Base-by-base conservation (phyloP, 2,797 vertebrate genomes). In the Pithecia hirsuta region DNA sequence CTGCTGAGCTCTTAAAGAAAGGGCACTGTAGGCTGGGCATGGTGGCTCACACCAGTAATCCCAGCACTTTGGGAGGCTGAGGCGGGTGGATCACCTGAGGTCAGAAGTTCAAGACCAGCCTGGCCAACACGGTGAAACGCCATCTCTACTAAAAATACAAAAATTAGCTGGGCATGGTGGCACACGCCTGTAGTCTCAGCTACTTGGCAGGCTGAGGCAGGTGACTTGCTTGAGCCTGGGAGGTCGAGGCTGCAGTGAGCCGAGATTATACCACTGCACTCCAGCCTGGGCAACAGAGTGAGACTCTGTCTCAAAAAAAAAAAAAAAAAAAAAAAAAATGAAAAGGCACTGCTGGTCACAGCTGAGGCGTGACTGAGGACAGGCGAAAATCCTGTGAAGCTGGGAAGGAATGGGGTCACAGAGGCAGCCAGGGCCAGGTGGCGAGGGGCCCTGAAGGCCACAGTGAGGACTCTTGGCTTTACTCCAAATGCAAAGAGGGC, bases 331-430 rank as follows among this genome's bases (percentile, higher is more conserved):
- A 61, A 70, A n/a, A 36, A 8, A 70, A 26, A 39, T 20, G 85
- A 72, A 72, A 39, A 24, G 50, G 30, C 7, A 26, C 48, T 80
- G 15, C 61, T 30, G 5, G 33, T 28, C 2, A 2, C 13, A 5
- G 1, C 15, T 36, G 41, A 4, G 20, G 72, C 4, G 2, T 24
- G 57, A n/a, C 7, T 0, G 0, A 50, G 72, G 33, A 22, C 24
- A 55, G 9, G n/a, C 1, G 0, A 64, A 50, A 44, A 46, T 24
- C 50, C 5, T 0, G 24, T 4, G 36, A 33, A 30, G 52, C 44
- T 4, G 7, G 78, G 64, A 52, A 67, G 14, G 41, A 24, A 28
- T 0, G 15, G 17, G 33, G 50, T 70, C 46, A 22, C 15, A 22
- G 91, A 82, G 64, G 50, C 4, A 17, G 36, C 55, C 9, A 19